phyloP scores from a whole-genome alignment of 1,140 invertebrate species.

The Drosophila novamexicana region DNA sequence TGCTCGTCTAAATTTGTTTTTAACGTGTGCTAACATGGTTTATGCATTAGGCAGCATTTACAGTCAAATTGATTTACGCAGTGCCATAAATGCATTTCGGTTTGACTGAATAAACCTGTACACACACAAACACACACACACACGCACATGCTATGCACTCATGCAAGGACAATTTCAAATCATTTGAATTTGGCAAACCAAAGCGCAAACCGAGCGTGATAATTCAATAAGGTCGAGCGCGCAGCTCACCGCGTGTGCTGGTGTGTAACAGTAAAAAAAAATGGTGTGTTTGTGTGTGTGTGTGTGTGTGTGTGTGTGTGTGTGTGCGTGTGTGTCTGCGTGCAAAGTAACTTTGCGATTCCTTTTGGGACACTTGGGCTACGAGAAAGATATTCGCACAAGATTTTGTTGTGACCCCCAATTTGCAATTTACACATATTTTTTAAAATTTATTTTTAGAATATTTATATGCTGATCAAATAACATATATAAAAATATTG shows the following conservation, averaged over 20 bases:
- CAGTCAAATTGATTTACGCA: slow-evolving; percentile 54
- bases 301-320: not conserved
- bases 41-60: slow-evolving; percentile 53
- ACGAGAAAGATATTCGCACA: not conserved
- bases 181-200: slow-evolving; percentile 70
- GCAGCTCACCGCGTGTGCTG: not conserved
- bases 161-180: slow-evolving; percentile 52
- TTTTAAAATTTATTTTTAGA: too few relatives aligned
- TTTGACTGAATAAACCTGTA: slow-evolving; percentile 19
- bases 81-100: slow-evolving; percentile 46
- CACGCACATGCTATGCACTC: slow-evolving; percentile 18
- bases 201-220: slow-evolving; percentile 64
- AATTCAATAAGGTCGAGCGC: slow-evolving; percentile 58
- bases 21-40: slow-evolving; percentile 43
- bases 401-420: too few relatives aligned
- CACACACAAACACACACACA: not conserved
- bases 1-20: slow-evolving; percentile 17
- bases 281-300: not conserved
- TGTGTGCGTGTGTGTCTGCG: slow-evolving; percentile 5
- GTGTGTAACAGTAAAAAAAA: slow-evolving; percentile 1
- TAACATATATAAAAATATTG: not conserved
- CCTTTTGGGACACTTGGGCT: slow-evolving; percentile 10
- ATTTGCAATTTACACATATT: too few relatives aligned
- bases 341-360: not conserved
- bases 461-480: too few relatives aligned